phyloP scores from a whole-genome alignment of 2,113 vertebrate species.

The Lophius piscatorius region DNA sequence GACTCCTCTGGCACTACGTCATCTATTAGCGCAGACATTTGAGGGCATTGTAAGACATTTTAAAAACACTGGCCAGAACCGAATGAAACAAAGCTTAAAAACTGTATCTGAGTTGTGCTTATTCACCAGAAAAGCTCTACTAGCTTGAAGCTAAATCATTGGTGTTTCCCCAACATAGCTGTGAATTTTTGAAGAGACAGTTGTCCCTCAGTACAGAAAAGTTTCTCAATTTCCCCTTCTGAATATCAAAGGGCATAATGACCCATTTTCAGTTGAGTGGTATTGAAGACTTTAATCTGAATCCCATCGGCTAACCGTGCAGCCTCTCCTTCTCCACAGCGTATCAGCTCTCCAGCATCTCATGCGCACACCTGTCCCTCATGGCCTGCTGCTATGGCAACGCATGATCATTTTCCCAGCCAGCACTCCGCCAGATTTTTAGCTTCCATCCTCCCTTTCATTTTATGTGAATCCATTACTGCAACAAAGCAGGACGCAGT shows the following conservation, averaged over 20 bases:
- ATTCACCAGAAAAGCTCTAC: no score
- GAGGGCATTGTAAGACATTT: no score
- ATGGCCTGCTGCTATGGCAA: slow-evolving; percentile 73
- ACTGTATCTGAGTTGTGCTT: no score
- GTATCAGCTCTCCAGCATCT: slow-evolving; percentile 55
- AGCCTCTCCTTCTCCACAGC: slow-evolving; percentile 25
- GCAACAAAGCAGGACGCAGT: slow-evolving; percentile 69
- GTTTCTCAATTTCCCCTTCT: not conserved
- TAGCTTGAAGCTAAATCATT: no score
- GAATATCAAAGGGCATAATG: slow-evolving; percentile 25
- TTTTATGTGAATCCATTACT: slow-evolving; percentile 67
- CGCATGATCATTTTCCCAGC: slow-evolving; percentile 58
- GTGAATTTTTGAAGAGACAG: not conserved
- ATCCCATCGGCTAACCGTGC: slow-evolving; percentile 11
- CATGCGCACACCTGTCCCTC: slow-evolving; percentile 66
- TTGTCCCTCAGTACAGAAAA: not conserved
- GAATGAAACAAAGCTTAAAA: no score
- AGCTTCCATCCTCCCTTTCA: slow-evolving; percentile 64
- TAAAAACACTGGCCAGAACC: no score
- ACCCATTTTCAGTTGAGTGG: no score
- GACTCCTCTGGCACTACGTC: no score
- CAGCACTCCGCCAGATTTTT: slow-evolving; percentile 56
- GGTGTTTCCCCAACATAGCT: no score
- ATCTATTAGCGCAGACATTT: no score
- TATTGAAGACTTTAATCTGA: no score